Base-by-base conservation (phyloP, 2,888 invertebrate genomes). In the Luffia ferchaultella region DNA sequence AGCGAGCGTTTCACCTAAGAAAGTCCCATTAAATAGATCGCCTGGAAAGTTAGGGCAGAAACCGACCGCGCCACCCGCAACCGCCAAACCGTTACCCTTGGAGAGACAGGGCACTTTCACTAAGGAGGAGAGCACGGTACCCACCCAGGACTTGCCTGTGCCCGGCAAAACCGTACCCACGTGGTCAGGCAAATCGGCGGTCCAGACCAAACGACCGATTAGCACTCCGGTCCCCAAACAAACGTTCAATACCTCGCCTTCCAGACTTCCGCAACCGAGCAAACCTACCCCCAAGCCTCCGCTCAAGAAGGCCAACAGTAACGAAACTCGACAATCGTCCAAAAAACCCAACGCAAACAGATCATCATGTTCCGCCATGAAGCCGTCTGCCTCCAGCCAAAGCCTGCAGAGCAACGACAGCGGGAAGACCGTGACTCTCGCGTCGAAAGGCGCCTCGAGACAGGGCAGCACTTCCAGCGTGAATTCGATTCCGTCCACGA, bases 21-120 rank as follows among this genome's bases (percentile, higher is more conserved):
- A 79, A 54, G 60, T 68, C 2, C 54, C 69, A 45, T 67, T 69
- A 1, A 69, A 62, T 50, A 65, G 68, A 55, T 71, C 76, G 1
- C 76, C 76, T 0, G 61, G 62, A 1, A 78, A 76, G 58, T 55
- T 62, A 45, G 58, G 61, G 44, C 68, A 61, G 50, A 76, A 68
- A 54, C 61, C 72, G 2, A 57, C 66, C 19, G 48, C 65, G 1
- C 68, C 74, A 5, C 57, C 69, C 1, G 60, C 62, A 17, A 65
- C 70, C 7, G 60, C 67, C 3, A 82, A 77, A 57, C 82, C 86
- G 0, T 65, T 85, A 49, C 86, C 87, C 0, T 68, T 93, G 40
- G 92, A 93, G 57, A 86, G 96, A 20, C 96, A 97, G 71, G 95
- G 95, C 15, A 97, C 97, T 0, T 97, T 97, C 67, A 93, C 95